phyloP scores from a whole-genome alignment of 2,888 invertebrate species.

The Ecliptopera silaceata region DNA sequence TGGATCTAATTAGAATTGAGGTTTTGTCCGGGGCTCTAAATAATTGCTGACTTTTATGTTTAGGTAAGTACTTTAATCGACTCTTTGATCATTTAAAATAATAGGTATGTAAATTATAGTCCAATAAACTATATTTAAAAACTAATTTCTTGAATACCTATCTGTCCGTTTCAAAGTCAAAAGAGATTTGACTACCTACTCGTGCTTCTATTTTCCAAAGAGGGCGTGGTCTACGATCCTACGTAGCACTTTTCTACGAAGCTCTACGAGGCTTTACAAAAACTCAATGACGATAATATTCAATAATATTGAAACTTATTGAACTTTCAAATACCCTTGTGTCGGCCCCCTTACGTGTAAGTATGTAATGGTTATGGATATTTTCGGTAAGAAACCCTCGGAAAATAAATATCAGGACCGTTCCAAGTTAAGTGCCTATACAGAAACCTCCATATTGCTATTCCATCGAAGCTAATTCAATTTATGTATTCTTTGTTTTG shows the following conservation, averaged over 20 bases:
- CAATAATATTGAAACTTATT: too few species aligned
- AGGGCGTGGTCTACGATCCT: background rate
- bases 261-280: background rate
- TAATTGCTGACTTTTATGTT: too few species aligned
- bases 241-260: background rate
- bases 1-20: background rate
- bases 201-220: too few species aligned
- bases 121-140: too few species aligned
- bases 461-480: slow-evolving; percentile 26
- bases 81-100: too few species aligned
- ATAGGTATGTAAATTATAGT: too few species aligned
- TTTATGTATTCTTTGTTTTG: slow-evolving; percentile 20
- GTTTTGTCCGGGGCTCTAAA: too few species aligned
- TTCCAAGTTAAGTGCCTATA: slow-evolving; percentile 28
- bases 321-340: slow-evolving; percentile 2
- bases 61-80: too few species aligned
- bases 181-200: too few species aligned
- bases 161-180: too few species aligned
- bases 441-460: slow-evolving; percentile 19
- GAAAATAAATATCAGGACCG: slow-evolving; percentile 27
- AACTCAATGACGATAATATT: background rate
- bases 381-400: slow-evolving; percentile 28
- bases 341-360: slow-evolving; percentile 9
- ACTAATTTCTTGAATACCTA: too few species aligned
- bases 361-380: slow-evolving; percentile 27